Evolutionary conservation across 2,888 invertebrate species (phyloP).

Genomic region (Aphrophora alni): DNA sequence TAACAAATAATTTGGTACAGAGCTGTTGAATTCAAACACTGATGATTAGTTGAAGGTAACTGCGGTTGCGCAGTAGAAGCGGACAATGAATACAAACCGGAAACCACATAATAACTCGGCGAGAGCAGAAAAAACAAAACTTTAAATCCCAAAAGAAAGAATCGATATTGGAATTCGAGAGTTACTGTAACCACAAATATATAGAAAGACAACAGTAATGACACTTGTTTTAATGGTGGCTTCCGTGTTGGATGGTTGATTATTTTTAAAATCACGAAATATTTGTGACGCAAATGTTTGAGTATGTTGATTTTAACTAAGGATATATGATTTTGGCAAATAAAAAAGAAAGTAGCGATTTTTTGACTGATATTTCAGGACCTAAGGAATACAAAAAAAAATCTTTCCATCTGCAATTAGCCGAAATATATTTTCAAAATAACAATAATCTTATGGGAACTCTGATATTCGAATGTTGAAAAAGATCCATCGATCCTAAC

Average conservation of each 20-base stretch:
- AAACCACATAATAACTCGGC: constrained; percentile 26
- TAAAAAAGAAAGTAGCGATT: no score
- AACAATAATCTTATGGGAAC: no score
- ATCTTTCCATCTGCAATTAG: no score
- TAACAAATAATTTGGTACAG: not conserved
- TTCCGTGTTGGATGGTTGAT: not conserved
- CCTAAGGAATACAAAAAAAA: no score
- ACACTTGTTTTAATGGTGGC: not conserved
- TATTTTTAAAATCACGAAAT: not conserved
- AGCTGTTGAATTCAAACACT: not conserved
- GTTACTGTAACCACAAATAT: not conserved
- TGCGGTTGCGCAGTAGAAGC: not conserved
- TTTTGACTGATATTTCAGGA: no score
- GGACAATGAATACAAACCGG: constrained; percentile 2
- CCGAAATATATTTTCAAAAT: no score
- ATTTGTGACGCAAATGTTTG: no score
- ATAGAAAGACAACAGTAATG: not conserved
- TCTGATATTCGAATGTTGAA: no score
- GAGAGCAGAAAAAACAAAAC: constrained; percentile 27
- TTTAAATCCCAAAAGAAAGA: not conserved
- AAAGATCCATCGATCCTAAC: no score
- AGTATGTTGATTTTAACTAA: no score
- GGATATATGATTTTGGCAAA: no score
- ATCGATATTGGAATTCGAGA: not conserved
- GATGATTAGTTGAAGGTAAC: not conserved